Percentiles rank a stretch among this genome's conserved stretches.
phyloP scores from a whole-genome alignment of 1,140 invertebrate species.

The Habropoda laboriosa region DNA sequence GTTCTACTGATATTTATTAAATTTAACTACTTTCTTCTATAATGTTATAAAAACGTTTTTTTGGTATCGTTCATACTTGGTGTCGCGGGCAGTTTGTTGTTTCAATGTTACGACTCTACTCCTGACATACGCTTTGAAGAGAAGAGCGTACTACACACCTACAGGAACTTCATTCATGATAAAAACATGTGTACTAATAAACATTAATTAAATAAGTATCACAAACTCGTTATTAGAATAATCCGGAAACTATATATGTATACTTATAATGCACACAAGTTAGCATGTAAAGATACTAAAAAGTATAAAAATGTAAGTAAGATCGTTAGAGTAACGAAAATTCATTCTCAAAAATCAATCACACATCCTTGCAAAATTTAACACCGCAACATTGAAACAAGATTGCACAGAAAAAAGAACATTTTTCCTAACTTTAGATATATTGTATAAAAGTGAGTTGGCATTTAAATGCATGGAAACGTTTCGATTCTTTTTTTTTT shows the following conservation, averaged over 20 bases:
- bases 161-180: constrained; percentile 55
- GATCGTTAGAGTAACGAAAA: background rate
- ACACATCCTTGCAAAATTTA: constrained; percentile 11
- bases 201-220: constrained; percentile 29
- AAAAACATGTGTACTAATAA: constrained; percentile 22
- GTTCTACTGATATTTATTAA: constrained; percentile 58
- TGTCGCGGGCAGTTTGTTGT: constrained; percentile 68
- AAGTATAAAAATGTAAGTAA: constrained; percentile 27
- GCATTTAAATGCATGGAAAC: constrained; percentile 62
- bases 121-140: constrained; percentile 23
- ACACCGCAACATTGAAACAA: constrained; percentile 76
- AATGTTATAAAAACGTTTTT: constrained; percentile 70
- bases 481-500: constrained; percentile 25
- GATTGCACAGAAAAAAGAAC: constrained; percentile 72
- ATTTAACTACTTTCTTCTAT: constrained; percentile 62
- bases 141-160: constrained; percentile 18
- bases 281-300: constrained; percentile 12
- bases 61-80: constrained; percentile 60
- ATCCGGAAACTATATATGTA: background rate
- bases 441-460: constrained; percentile 63
- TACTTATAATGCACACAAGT: constrained; percentile 4
- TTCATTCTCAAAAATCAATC: constrained; percentile 8
- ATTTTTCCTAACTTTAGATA: constrained; percentile 69
- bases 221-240: constrained; percentile 19
- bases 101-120: constrained; percentile 74